phyloP scores from a whole-genome alignment of 2,888 invertebrate genomes.

The Crepidodera aurea region DNA sequence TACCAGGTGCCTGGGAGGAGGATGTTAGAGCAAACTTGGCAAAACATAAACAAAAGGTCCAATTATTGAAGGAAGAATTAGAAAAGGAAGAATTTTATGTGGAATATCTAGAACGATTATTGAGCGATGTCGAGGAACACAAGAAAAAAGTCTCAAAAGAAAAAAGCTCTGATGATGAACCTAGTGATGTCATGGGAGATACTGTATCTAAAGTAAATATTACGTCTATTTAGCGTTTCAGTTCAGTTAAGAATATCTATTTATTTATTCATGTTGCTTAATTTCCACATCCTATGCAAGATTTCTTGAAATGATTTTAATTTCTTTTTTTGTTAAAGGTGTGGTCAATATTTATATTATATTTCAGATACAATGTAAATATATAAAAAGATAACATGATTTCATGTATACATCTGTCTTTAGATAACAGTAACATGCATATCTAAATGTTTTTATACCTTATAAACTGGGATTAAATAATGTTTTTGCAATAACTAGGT shows the following conservation, averaged over 20 bases:
- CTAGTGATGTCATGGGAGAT: constrained; percentile 52
- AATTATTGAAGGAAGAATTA: constrained; percentile 81
- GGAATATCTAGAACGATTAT: constrained; percentile 83
- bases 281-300: constrained; percentile 21
- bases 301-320: constrained; percentile 11
- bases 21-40: constrained; percentile 89
- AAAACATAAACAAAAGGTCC: constrained; percentile 88
- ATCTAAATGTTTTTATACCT: neutral
- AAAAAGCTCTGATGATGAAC: constrained; percentile 41
- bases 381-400: constrained; percentile 4
- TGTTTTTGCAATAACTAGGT: neutral
- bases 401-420: constrained; percentile 10
- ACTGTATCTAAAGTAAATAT: constrained; percentile 58
- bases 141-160: constrained; percentile 66
- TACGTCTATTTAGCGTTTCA: constrained; percentile 25
- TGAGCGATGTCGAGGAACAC: constrained; percentile 86
- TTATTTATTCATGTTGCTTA: constrained; percentile 24
- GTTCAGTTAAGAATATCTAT: constrained; percentile 18
- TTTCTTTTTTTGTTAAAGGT: constrained; percentile 20
- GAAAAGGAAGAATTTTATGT: constrained; percentile 92
- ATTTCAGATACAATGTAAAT: constrained; percentile 19
- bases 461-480: neutral
- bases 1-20: constrained; percentile 93
- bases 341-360: constrained; percentile 33
- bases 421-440: neutral